Percentiles rank a stretch among this genome's conserved stretches.
Evolutionary conservation across 2,113 vertebrate species (phyloP).

Genomic region (Malaclemys terrapin): DNA sequence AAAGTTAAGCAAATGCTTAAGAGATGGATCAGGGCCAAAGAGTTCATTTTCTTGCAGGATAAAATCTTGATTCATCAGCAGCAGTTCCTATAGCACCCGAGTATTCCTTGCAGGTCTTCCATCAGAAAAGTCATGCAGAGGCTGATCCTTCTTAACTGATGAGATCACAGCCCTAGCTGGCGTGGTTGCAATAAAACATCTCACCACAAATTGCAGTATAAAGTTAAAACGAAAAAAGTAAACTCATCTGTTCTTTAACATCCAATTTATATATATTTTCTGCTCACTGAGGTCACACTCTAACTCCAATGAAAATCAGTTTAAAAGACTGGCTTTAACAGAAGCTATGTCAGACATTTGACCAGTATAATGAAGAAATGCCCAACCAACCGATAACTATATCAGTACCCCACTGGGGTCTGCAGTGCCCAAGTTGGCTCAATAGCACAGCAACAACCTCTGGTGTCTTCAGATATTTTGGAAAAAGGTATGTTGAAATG

Average conservation of each 20-base stretch:
- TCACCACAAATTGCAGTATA: neutral
- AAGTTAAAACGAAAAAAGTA: neutral
- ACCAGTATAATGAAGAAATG: neutral
- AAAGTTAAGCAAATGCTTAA: neutral
- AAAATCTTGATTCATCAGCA: neutral
- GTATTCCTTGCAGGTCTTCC: neutral
- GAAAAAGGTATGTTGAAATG: neutral
- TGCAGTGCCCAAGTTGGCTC: neutral
- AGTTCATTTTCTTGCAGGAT: neutral
- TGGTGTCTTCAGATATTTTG: neutral
- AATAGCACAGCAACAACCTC: neutral
- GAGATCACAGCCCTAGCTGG: neutral
- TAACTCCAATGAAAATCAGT: neutral
- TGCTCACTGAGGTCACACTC: neutral
- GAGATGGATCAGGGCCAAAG: neutral
- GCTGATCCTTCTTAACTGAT: neutral
- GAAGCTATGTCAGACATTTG: neutral
- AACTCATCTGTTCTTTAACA: neutral
- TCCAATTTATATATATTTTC: neutral
- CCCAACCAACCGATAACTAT: neutral
- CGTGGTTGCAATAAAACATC: neutral
- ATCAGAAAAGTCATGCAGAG: neutral
- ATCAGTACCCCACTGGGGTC: neutral
- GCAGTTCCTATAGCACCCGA: neutral
- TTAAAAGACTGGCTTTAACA: slow-evolving; percentile 3